Evolutionary conservation across 2,888 invertebrate genomes (phyloP).

Genomic region (Isoperla grammatica): DNA sequence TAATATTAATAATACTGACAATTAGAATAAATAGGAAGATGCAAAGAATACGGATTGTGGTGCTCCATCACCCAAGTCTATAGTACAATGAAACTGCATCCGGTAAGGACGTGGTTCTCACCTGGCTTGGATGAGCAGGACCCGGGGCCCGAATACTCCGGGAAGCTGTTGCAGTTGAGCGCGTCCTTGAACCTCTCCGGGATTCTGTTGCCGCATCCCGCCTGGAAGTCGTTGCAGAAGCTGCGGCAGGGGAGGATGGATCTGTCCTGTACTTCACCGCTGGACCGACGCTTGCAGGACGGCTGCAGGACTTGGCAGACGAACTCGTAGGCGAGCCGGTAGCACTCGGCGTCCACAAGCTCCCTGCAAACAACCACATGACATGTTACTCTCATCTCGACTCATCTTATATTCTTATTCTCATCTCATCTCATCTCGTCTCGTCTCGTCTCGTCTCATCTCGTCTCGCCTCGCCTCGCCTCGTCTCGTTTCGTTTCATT

Average conservation of each 20-base stretch:
- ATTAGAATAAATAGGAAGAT: too few relatives aligned
- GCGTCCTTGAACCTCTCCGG: slow-evolving; percentile 63
- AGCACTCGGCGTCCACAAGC: slow-evolving; percentile 87
- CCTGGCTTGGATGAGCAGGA: slow-evolving; percentile 75
- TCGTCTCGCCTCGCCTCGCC: too few relatives aligned
- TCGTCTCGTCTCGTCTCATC: too few relatives aligned
- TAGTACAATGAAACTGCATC: neutral
- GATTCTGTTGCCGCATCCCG: slow-evolving; percentile 72
- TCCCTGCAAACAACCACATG: slow-evolving; percentile 56
- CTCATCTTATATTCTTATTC: neutral
- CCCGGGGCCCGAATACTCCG: slow-evolving; percentile 68
- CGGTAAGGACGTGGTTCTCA: slow-evolving; percentile 37
- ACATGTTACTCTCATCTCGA: neutral
- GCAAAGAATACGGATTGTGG: too few relatives aligned
- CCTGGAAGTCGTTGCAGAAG: slow-evolving; percentile 79
- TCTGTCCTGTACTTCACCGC: slow-evolving; percentile 46
- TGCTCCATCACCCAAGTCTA: too few relatives aligned
- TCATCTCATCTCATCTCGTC: too few relatives aligned
- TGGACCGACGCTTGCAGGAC: slow-evolving; percentile 50
- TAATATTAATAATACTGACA: too few relatives aligned
- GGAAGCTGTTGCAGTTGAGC: slow-evolving; percentile 73
- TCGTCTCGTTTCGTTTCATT: too few relatives aligned
- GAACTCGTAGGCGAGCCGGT: slow-evolving; percentile 80
- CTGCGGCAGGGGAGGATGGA: slow-evolving; percentile 70
- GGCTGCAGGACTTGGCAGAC: slow-evolving; percentile 84